Evolutionary conservation across 2,113 vertebrate genomes (phyloP).

Genomic region (Oxyura jamaicensis): DNA sequence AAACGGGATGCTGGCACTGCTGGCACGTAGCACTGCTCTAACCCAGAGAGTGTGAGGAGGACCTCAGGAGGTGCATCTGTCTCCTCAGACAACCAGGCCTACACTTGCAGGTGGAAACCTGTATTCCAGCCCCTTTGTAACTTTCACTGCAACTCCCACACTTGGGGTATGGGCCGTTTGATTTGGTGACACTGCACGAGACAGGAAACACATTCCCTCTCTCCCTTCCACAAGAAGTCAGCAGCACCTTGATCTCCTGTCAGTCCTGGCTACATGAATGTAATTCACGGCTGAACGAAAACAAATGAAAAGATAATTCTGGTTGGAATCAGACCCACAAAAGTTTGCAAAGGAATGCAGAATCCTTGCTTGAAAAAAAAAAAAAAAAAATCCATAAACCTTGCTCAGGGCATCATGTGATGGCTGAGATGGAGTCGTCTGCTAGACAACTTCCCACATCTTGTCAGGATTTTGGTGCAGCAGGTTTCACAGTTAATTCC

Average conservation of each 20-base stretch:
- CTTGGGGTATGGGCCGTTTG: not conserved
- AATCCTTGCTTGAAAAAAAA: not conserved
- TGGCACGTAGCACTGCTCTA: accelerated
- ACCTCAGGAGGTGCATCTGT: not conserved
- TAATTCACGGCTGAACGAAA: not conserved
- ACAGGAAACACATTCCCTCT: not conserved
- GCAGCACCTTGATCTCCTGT: not conserved
- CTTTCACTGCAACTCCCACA: not conserved
- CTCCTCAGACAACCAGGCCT: not conserved
- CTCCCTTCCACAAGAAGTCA: not conserved
- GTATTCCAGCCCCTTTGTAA: not conserved
- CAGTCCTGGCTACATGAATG: too few species aligned
- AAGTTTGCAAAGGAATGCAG: not conserved
- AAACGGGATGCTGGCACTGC: not conserved
- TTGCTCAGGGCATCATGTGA: not conserved
- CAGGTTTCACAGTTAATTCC: not conserved
- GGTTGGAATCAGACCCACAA: not conserved
- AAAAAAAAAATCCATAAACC: too few species aligned
- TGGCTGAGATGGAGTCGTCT: not conserved
- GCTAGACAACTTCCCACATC: not conserved
- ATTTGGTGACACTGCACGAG: not conserved
- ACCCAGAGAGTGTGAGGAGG: not conserved
- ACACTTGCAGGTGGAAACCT: not conserved
- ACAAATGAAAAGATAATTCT: not conserved
- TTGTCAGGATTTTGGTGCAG: not conserved